Percentiles rank a stretch among this genome's conserved stretches.
phyloP scores from a whole-genome alignment of 2,888 invertebrate genomes.

The Sinopyrophorus schimmeli region DNA sequence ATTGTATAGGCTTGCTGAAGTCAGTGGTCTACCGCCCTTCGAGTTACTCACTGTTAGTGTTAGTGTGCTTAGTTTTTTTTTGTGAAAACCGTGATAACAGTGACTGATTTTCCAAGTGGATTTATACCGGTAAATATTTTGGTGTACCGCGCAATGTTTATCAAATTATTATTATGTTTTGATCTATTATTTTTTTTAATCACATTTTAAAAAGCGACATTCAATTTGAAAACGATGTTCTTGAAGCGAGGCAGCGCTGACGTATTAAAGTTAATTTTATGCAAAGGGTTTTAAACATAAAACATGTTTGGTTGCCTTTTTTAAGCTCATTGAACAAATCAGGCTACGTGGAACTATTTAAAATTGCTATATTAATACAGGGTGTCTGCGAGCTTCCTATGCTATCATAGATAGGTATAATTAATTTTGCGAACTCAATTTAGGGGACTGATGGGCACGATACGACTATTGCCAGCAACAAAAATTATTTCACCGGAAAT shows the following conservation, averaged over 20 bases:
- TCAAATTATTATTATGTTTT: too few species aligned
- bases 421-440: constrained; percentile 40
- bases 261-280: too few species aligned
- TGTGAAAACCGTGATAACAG: constrained; percentile 32
- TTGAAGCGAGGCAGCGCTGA: too few species aligned
- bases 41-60: constrained; percentile 36
- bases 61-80: constrained; percentile 30
- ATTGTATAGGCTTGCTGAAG: constrained; percentile 32
- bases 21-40: constrained; percentile 39
- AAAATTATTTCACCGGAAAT: constrained; percentile 43
- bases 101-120: constrained; percentile 33
- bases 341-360: constrained; percentile 26
- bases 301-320: constrained; percentile 10
- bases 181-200: too few species aligned
- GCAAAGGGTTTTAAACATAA: constrained; percentile 1
- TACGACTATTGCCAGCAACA: constrained; percentile 30
- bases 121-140: constrained; percentile 33
- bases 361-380: constrained; percentile 22
- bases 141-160: too few species aligned
- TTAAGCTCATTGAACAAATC: constrained; percentile 19
- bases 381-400: constrained; percentile 32
- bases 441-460: constrained; percentile 23
- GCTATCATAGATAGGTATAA: constrained; percentile 43
- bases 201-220: too few species aligned
- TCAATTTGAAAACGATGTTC: too few species aligned